Evolutionary conservation across 1,140 invertebrate genomes (phyloP).

Genomic region (Scaptodrosophila lebanonensis): DNA sequence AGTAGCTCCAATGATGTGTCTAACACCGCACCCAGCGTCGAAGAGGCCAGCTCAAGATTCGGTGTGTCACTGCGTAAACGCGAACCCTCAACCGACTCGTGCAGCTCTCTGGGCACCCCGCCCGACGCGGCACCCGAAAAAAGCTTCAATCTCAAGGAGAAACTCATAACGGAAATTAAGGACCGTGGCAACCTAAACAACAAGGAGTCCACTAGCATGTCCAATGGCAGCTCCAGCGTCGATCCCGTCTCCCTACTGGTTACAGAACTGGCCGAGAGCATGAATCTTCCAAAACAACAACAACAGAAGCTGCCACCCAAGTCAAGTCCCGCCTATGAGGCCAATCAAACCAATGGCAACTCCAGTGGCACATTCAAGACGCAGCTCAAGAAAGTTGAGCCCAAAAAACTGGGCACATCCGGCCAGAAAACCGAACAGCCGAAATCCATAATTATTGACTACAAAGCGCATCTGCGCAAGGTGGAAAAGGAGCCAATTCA

Average conservation of each 20-base stretch:
- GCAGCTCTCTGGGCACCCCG: slow-evolving; percentile 77
- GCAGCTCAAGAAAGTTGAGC: slow-evolving; percentile 84
- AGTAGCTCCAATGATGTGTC: slow-evolving; percentile 80
- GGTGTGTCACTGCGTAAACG: slow-evolving; percentile 84
- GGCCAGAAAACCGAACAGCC: slow-evolving; percentile 79
- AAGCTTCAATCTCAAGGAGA: slow-evolving; percentile 83
- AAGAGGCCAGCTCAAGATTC: slow-evolving; percentile 84
- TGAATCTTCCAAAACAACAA: slow-evolving; percentile 78
- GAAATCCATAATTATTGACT: slow-evolving; percentile 86
- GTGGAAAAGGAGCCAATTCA: slow-evolving; percentile 79
- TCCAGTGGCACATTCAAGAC: slow-evolving; percentile 79
- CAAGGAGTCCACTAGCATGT: slow-evolving; percentile 78
- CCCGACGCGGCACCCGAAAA: slow-evolving; percentile 56
- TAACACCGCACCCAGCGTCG: slow-evolving; percentile 82
- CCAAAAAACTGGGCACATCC: slow-evolving; percentile 78
- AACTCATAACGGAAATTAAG: slow-evolving; percentile 89
- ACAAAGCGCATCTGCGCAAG: slow-evolving; percentile 90
- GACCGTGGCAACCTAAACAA: slow-evolving; percentile 81
- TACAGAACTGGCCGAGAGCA: slow-evolving; percentile 83
- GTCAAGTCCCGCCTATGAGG: slow-evolving; percentile 30
- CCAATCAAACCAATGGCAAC: slow-evolving; percentile 2
- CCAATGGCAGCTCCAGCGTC: slow-evolving; percentile 71
- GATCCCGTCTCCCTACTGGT: slow-evolving; percentile 88
- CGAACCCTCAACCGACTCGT: slow-evolving; percentile 82
- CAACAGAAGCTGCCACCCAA: slow-evolving; percentile 42